Base-by-base conservation (phyloP, 2,797 vertebrate species). In the Avahi laniger region DNA sequence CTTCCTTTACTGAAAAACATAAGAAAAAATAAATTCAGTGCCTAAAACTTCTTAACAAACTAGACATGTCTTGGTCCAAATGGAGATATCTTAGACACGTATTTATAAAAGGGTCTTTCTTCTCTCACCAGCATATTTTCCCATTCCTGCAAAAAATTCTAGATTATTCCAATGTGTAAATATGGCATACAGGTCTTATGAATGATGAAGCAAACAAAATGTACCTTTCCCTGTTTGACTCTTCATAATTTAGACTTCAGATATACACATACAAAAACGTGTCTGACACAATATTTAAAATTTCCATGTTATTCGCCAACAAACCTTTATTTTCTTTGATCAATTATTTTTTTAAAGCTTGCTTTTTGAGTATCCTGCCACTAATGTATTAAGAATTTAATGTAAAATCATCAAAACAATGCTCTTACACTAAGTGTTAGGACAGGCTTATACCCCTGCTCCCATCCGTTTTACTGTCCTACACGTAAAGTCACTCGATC, bases 1-100 rank as follows among this genome's bases (percentile, higher is more conserved):
- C 98, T 99, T 96, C 99, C 99, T 98, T 99, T 98, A 97, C 99
- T 99, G 98, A 63, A 97, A 98, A 97, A 98, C 84, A 97, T 94
- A 97, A 98, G 22, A 97, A 97, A 92, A 97, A 91, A 76, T 46
- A 57, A 97, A 80, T 96, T 98, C 80, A 98, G 82, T 26, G 4
- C 12, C 17, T 0, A 1, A 90, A 22, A 35, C 26, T 89, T 46
- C 54, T n/a, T 97, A 48, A 10, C 50, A 91, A 76, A 83, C 7
- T 33, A 54, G 57, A 4, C 24, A 38, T 93, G 43, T 78, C 43
- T 86, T 65, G 30, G 43, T 83, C 65, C 89, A 94, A 83, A 69
- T 13, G 82, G n/a, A 78, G 41, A 67, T 17, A 65, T 12, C 20
- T 84, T 48, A 91, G 70, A 81, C 22, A 78, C 24, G 35, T 80